Base-by-base conservation (phyloP, 2,888 invertebrate genomes). In the Drosophila anceps region DNA sequence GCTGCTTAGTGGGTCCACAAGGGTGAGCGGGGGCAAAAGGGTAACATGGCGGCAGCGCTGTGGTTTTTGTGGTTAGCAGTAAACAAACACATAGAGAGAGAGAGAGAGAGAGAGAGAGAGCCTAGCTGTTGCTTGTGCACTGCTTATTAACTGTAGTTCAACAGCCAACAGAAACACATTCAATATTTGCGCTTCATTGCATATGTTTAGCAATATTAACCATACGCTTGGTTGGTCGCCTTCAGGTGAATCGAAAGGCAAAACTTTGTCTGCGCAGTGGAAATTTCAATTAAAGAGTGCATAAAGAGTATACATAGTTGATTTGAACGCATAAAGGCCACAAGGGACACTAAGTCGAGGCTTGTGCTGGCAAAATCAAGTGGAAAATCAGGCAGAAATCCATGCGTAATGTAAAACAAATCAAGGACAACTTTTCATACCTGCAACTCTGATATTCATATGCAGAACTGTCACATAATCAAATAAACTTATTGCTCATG, bases 11-110 rank as follows among this genome's bases (percentile, higher is more conserved):
- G 27, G 15, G 13, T 15, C 13, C 15, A 37, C n/a, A 27, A 27
- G 29, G 1, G 29, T 12, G 39, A 54, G 10, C 8, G 4, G n/a
- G 1, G 29, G 29, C 18, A 29, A n/a, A 10, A 9, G 41, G 33
- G 37, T 27, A 43, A n/a, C 63, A n/a, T 33, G 27, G 31, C 43
- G 66, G 74, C 70, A 8, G 13, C 20, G 9, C 55, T 63, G 74
- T 35, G 70, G 78, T 70, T 74, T 70, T 70, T 79, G 74, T 74
- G 80, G 74, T 29, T 53, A 55, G 31, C 64, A 24, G 72, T 70
- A 75, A 75, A 70, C 66, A 79, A 79, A 79, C 65, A 66, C 35
- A 43, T 13, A n/a, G 7, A 41, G 12, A 10, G 15, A 20, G 9
- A 31, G 27, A 15, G 15, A 27, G 46, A 10, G 29, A 29, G 48